Conservation (phyloP, 2,888 invertebrate genomes). For the Eretmocerus hayati region DNA sequence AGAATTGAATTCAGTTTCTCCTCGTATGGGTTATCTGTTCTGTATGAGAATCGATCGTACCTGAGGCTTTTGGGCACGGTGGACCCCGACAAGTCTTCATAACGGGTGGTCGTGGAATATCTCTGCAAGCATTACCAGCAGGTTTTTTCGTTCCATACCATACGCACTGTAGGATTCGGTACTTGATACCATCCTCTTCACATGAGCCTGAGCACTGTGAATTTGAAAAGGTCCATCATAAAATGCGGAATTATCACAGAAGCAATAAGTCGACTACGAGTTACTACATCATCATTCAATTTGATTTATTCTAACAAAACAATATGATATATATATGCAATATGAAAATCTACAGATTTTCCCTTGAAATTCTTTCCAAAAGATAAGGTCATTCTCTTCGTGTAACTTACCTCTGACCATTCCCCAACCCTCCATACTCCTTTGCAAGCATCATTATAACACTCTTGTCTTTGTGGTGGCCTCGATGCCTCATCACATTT, state of each 20-base stretch:
- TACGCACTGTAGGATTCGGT: conserved; percentile 84
- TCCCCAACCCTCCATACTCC: conserved; percentile 86
- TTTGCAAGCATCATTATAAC: conserved; percentile 75
- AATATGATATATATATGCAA: no score
- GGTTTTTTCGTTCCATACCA: conserved; percentile 81
- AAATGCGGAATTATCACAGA: no score
- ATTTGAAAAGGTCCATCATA: no score
- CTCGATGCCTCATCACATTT: conserved; percentile 66
- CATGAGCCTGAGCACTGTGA: conserved; percentile 78
- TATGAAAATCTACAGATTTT: no score
- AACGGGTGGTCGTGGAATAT: conserved; percentile 67
- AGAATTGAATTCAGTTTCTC: no score
- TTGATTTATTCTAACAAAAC: no score
- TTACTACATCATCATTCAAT: no score
- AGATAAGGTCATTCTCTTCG: no score
- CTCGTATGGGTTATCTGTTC: no score
- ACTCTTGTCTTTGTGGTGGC: conserved; percentile 74
- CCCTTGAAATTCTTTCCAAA: no score
- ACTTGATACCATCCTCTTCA: conserved; percentile 75
- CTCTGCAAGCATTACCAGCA: conserved; percentile 80
- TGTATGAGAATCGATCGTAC: no score
- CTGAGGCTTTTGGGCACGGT: conserved; percentile 53
- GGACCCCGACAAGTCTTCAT: conserved; percentile 69
- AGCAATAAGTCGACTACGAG: no score
- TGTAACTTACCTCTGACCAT: conserved; percentile 79